A percentile compares a stretch with the other conserved stretches of the same genome.
Conservation (phyloP, 2,113 vertebrate species). For the Datnioides undecimradiatus region DNA sequence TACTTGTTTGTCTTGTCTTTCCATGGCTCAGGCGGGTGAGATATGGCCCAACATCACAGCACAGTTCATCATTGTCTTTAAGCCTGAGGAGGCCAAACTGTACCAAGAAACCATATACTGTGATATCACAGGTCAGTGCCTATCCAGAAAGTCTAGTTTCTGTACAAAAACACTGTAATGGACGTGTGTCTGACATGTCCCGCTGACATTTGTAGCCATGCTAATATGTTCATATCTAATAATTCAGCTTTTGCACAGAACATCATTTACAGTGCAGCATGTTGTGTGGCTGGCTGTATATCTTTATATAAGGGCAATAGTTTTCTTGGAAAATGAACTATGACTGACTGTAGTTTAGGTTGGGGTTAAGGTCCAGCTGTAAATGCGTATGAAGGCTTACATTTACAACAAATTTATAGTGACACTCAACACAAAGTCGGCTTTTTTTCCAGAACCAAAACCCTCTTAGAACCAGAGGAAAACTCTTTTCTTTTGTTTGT, state of each 20-base stretch:
- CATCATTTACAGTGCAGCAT: too few species aligned
- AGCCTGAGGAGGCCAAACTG: slow-evolving; percentile 83
- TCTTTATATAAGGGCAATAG: too few species aligned
- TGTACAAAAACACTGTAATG: background rate
- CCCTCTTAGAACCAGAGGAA: background rate
- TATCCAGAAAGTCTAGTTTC: background rate
- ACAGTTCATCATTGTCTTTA: slow-evolving; percentile 86
- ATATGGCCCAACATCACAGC: slow-evolving; percentile 86
- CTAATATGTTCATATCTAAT: too few species aligned
- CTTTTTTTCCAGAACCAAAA: background rate
- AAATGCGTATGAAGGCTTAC: background rate
- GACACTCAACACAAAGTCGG: background rate
- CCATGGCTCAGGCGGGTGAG: slow-evolving; percentile 85
- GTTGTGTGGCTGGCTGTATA: too few species aligned
- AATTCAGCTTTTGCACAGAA: too few species aligned
- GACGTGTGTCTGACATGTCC: too few species aligned
- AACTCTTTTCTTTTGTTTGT: slow-evolving; percentile 30
- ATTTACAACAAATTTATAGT: background rate
- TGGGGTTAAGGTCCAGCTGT: background rate
- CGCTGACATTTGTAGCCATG: background rate
- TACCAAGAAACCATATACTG: slow-evolving; percentile 89
- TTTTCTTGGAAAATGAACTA: too few species aligned
- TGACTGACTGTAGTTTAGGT: background rate
- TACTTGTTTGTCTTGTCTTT: slow-evolving; percentile 39
- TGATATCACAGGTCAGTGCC: slow-evolving; percentile 86